Base-by-base conservation (phyloP, 2,113 vertebrate species). In the Plectropomus leopardus region DNA sequence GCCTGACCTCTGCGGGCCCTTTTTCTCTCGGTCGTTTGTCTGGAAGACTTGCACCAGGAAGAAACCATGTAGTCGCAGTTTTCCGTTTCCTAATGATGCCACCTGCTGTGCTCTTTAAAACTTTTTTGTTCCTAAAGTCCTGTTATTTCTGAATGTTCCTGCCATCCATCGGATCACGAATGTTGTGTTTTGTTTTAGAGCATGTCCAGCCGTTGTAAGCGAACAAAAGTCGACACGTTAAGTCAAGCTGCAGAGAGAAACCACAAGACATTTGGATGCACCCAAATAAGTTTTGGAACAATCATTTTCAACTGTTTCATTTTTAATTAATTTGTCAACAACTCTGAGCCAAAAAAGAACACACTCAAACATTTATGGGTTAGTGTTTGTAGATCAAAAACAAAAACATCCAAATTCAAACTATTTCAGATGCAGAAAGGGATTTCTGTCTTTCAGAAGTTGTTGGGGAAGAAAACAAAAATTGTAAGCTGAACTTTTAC, bases 261-360 rank as follows among this genome's bases (percentile, higher is more conserved):
- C 40, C 11, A 4, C 32, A 72, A 80, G 6, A 14, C 15, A 48
- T 44, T 16, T 24, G 42, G 32, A 64, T 24, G 40, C 17, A 5
- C 13, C 58, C 13, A 53, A 53, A 58, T 4, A 65, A 44, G 32
- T 48, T n/a, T 45, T 34, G 57, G 48, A 40, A 45, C 45, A 45
- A 66, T 23, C 40, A 30, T 51, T 15, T 50, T 51, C 58, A n/a
- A 7, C 21, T 51, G n/a, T 69, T 55, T 61, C 47, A 67, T 57
- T 69, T 73, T 51, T 42, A 73, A 60, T 72, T 76, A 5, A 72
- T 76, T 57, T 64, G 50, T 40, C 57, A 80, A 54, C n/a, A 67
- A 53, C 24, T 48, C 34, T 45, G 19, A 65, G 42, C 32, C 21
- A 32, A 50, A 58, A 16, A 36, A 24, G 17, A 58, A 0, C 4